These are phyloP conservation scores for Oxygymnocypris stewartii DNA, from an alignment of 2,113 vertebrate species.

Conservation along the genomic window DNA sequence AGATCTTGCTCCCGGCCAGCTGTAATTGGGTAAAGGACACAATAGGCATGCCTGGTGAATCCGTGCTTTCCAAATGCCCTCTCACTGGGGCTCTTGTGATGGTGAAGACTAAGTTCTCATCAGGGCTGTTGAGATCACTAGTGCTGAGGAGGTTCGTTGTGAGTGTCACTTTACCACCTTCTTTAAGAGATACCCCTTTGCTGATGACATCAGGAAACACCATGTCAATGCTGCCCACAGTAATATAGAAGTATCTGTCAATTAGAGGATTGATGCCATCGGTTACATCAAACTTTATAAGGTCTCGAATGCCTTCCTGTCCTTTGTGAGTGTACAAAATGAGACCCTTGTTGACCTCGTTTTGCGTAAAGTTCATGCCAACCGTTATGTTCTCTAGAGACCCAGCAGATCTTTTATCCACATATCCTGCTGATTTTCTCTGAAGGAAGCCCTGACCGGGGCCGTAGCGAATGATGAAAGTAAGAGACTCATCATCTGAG, in stretches of 20 bases:
- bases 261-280: conserved; percentile 91
- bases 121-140: conserved; percentile 91
- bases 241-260: conserved; percentile 93
- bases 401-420: conserved; percentile 55
- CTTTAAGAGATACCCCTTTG: conserved; percentile 92
- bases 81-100: conserved; percentile 87
- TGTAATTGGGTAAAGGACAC: conserved; percentile 90
- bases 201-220: conserved; percentile 93
- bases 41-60: conserved; percentile 82
- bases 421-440: conserved; percentile 64
- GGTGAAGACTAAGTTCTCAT: conserved; percentile 90
- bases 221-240: conserved; percentile 83
- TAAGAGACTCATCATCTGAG: conserved; percentile 85
- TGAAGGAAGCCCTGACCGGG: conserved; percentile 86
- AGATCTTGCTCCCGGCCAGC: conserved; percentile 91
- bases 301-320: conserved; percentile 85
- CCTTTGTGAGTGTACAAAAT: conserved; percentile 85
- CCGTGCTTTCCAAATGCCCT: conserved; percentile 91
- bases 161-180: conserved; percentile 88
- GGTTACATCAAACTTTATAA: conserved; percentile 93
- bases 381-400: conserved; percentile 82
- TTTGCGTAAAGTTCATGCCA: conserved; percentile 94
- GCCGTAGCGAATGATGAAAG: conserved; percentile 81
- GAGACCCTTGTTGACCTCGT: conserved; percentile 82
- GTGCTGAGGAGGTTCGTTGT: conserved; percentile 94